Evolutionary conservation across 2,113 vertebrate genomes (phyloP), one percentile per base, ranked within the genome.

Genomic region (Laterallus jamaicensis): DNA sequence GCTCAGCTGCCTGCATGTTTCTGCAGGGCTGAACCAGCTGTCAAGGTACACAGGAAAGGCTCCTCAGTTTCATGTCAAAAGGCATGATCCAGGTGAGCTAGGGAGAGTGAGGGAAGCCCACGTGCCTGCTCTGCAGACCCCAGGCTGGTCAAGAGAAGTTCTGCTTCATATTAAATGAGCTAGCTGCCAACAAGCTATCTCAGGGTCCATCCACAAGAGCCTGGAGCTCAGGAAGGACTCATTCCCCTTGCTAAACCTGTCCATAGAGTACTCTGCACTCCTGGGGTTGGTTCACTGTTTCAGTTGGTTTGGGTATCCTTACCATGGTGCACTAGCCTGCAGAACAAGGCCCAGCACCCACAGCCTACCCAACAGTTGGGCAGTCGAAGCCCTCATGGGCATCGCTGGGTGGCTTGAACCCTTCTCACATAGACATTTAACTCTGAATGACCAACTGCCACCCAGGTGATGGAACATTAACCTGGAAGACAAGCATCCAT

Each of bases 361-460:
- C 28, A 52, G 60, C 7, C 2, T 15, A 40, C 32, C 32, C 49
- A 66, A 1, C 0, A 0, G 32, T 0, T 9, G 42, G 37, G 54
- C 35, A 59, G 22, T 6, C 3, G 2, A 82, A 44, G 78, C 5
- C 26, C 56, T 52, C 0, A 1, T 11, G 79, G 60, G 10, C 59
- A 44, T n/a, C 64, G 28, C 29, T 31, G 47, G 11, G 39, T 35
- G 31, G 47, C 52, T 39, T 1, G 0, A 78, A 69, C 74, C 84
- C 52, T 78, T 78, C 74, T 73, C 3, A 0, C 64, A 54, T 0
- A 44, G 79, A 82, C 0, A 1, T 62, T 64, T 15, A 88, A 59
- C 60, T 87, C 56, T 59, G 73, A 69, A 91, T 29, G 80, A 66
- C 50, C 59, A 70, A 16, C 64, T 74, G 59, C 24, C 19, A 44